Conservation (phyloP, 2,113 vertebrate genomes). For the Elephas maximus region DNA sequence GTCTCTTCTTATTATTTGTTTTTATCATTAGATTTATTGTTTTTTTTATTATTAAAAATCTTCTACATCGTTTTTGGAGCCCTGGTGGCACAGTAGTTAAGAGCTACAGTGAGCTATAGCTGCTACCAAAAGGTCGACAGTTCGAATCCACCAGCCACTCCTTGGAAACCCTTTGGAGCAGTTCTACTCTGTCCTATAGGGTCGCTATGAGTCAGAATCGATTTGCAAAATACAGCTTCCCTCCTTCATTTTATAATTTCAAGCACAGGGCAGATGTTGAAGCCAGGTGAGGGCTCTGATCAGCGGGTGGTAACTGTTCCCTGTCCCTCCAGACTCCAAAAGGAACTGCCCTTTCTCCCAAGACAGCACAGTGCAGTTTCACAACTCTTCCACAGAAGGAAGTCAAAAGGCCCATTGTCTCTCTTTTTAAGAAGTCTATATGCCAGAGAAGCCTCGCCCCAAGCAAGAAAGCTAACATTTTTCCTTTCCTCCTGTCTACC, state of each 20-base stretch:
- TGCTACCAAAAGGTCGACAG: too few species aligned
- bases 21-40: slow-evolving; percentile 49
- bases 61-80: not conserved
- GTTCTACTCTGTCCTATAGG: not conserved
- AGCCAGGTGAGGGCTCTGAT: not conserved
- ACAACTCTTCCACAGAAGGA: not conserved
- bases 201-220: not conserved
- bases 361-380: not conserved
- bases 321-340: not conserved
- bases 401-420: not conserved
- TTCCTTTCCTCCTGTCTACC: not conserved
- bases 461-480: not conserved
- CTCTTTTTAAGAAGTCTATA: not conserved
- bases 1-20: slow-evolving; percentile 2
- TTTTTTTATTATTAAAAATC: slow-evolving; percentile 54
- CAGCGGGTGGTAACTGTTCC: not conserved
- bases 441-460: not conserved
- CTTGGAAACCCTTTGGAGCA: too few species aligned
- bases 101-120: too few species aligned
- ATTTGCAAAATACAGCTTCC: not conserved
- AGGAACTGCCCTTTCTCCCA: slow-evolving; percentile 16
- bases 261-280: not conserved
- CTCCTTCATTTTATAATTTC: slow-evolving; percentile 39
- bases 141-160: too few species aligned
- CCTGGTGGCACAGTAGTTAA: too few species aligned